Conservation (phyloP, 2,888 invertebrate genomes). For the Cyaniris semiargus region DNA sequence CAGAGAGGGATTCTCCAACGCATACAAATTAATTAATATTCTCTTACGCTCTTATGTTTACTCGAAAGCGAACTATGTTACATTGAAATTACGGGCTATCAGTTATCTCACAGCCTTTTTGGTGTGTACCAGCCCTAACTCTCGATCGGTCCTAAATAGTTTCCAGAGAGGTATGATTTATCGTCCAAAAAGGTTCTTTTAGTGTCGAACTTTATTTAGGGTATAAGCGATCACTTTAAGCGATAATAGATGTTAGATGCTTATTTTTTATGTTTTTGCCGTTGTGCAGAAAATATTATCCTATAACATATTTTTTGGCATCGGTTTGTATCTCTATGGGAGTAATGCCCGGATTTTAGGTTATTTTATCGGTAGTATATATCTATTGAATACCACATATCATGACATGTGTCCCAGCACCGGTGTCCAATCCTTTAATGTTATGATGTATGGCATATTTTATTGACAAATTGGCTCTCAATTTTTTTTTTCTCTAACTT, state of each 20-base stretch:
- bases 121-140: neutral
- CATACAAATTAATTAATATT: too few species aligned
- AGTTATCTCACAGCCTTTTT: neutral
- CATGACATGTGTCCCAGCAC: too few species aligned
- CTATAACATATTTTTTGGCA: neutral
- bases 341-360: too few species aligned
- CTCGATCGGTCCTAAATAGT: neutral
- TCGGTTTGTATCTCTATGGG: neutral
- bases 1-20: too few species aligned
- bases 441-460: too few species aligned
- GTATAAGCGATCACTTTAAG: neutral
- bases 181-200: neutral
- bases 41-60: too few species aligned
- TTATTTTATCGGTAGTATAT: too few species aligned
- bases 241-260: neutral
- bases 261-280: neutral
- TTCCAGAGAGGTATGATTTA: constrained; percentile 6
- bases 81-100: neutral
- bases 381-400: too few species aligned
- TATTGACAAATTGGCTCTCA: too few species aligned
- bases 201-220: constrained; percentile 1
- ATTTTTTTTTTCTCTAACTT: too few species aligned
- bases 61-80: too few species aligned
- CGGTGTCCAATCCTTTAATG: too few species aligned
- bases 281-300: neutral